phyloP scores from a whole-genome alignment of 2,113 vertebrate species.

The Bolborhynchus lineola region DNA sequence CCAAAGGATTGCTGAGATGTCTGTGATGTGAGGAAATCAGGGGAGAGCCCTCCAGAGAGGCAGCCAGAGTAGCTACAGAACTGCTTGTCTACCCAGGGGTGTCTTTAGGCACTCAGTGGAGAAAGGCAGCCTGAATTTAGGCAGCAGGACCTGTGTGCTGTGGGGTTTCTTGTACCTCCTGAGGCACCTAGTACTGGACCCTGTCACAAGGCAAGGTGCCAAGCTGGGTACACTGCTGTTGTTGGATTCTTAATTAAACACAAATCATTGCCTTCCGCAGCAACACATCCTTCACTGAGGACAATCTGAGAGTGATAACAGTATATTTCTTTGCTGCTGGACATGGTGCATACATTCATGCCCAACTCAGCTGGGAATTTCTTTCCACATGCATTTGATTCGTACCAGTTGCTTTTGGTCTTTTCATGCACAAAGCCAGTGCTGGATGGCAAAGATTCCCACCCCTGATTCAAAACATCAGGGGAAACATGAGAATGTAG shows the following conservation, averaged over 20 bases:
- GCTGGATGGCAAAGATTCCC: neutral
- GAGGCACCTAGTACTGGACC: neutral
- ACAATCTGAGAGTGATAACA: neutral
- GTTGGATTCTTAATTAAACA: neutral
- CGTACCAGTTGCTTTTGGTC: neutral
- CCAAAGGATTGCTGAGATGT: neutral
- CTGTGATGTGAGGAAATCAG: neutral
- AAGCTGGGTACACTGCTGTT: neutral
- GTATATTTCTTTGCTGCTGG: neutral
- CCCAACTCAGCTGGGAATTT: neutral
- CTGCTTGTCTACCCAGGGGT: rapidly evolving
- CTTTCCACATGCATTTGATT: neutral
- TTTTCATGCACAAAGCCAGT: neutral
- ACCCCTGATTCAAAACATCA: neutral
- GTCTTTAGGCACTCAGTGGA: neutral
- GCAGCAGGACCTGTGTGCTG: rapidly evolving
- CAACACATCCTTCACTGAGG: neutral
- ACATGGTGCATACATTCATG: neutral
- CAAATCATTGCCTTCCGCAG: neutral
- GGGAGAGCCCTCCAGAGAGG: neutral
- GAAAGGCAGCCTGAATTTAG: neutral
- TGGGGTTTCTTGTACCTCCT: neutral
- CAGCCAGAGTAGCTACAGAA: neutral
- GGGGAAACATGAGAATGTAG: neutral
- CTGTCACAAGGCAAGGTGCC: neutral